Conservation (phyloP, 2,113 vertebrate species). For the Psilopogon haemacephalus region DNA sequence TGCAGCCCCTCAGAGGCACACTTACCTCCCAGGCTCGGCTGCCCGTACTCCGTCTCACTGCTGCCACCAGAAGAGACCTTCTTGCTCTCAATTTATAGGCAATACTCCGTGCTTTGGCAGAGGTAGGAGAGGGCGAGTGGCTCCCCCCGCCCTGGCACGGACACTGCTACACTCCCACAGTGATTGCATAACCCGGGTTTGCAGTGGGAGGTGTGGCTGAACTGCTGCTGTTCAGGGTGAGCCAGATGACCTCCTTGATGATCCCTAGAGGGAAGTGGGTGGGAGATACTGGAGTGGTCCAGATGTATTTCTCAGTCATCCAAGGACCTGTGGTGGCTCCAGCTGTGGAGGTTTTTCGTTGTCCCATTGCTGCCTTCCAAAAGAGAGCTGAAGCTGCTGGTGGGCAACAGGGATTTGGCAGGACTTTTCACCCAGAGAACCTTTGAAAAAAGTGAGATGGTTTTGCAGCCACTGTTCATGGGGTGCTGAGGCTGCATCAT, state of each 20-base stretch:
- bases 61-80: accelerated
- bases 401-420: background rate
- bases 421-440: background rate
- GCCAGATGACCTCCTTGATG: accelerated
- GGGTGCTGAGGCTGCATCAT: accelerated
- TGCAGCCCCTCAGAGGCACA: background rate
- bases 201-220: background rate
- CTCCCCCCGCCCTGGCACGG: accelerated
- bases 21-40: background rate
- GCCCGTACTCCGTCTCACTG: accelerated
- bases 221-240: accelerated
- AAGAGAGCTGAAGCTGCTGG: background rate
- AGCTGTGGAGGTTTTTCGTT: background rate
- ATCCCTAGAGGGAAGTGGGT: background rate
- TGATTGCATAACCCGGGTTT: background rate
- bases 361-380: background rate
- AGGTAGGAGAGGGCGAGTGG: background rate
- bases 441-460: background rate
- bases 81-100: background rate
- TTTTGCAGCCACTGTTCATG: accelerated
- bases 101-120: accelerated
- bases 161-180: background rate
- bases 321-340: accelerated
- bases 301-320: accelerated
- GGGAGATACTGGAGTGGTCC: background rate